phyloP scores from a whole-genome alignment of 2,888 invertebrate genomes.

The Sesamia inferens region DNA sequence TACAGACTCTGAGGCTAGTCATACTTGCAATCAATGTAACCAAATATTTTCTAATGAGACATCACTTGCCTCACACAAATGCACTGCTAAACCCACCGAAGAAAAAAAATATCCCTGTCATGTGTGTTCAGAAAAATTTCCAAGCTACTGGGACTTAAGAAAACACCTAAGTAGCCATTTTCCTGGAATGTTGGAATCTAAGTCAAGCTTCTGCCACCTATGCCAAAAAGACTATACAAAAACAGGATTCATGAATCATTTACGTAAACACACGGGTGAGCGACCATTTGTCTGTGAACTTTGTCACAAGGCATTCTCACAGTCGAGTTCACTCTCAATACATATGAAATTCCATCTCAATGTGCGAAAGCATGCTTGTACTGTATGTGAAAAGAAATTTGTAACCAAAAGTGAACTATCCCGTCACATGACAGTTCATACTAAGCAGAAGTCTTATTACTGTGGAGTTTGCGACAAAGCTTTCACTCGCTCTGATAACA shows the following conservation, averaged over 20 bases:
- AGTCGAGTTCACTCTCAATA: slow-evolving; percentile 88
- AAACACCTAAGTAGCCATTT: slow-evolving; percentile 88
- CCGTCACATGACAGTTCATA: slow-evolving; percentile 89
- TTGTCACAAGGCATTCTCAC: slow-evolving; percentile 88
- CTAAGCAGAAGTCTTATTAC: slow-evolving; percentile 89
- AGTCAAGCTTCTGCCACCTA: slow-evolving; percentile 89
- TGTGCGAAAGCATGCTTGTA: slow-evolving; percentile 88
- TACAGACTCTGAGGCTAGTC: slow-evolving; percentile 88
- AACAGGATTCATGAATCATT: slow-evolving; percentile 89
- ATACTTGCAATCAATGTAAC: slow-evolving; percentile 87
- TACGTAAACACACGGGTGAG: slow-evolving; percentile 88
- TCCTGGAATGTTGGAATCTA: slow-evolving; percentile 88
- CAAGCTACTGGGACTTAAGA: slow-evolving; percentile 88
- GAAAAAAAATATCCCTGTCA: slow-evolving; percentile 89
- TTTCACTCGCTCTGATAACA: slow-evolving; percentile 88
- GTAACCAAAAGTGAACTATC: slow-evolving; percentile 89
- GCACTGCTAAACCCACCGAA: slow-evolving; percentile 85
- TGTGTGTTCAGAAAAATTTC: slow-evolving; percentile 87
- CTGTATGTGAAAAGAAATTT: slow-evolving; percentile 89
- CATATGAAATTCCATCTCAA: slow-evolving; percentile 89
- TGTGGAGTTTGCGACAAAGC: slow-evolving; percentile 89
- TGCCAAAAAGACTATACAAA: slow-evolving; percentile 89
- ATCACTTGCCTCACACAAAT: slow-evolving; percentile 82
- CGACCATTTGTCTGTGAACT: slow-evolving; percentile 89
- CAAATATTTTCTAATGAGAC: slow-evolving; percentile 88